phyloP scores from a whole-genome alignment of 2,797 vertebrate species.

The Anguilla marmorata region DNA sequence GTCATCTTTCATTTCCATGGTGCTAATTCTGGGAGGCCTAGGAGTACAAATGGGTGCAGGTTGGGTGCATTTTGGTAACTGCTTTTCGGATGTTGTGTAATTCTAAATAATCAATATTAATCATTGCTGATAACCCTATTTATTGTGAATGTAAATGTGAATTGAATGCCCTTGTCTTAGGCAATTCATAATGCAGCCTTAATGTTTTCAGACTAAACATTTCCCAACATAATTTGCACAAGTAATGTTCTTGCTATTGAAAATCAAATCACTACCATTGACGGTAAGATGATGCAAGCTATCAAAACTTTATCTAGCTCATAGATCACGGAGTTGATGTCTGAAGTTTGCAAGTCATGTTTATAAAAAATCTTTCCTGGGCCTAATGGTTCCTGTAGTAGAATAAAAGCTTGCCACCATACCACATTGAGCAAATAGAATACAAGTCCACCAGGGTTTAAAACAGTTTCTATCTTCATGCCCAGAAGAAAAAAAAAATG shows the following conservation, averaged over 20 bases:
- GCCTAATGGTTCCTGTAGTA: neutral
- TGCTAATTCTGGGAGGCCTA: neutral
- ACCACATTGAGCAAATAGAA: neutral
- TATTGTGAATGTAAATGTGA: neutral
- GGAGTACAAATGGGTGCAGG: neutral
- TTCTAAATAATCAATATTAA: conserved; percentile 14
- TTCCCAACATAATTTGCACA: conserved; percentile 7
- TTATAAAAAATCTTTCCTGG: neutral
- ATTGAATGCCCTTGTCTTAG: neutral
- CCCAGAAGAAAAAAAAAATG: neutral
- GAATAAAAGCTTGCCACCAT: neutral
- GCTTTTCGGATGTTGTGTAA: neutral
- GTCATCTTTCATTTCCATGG: conserved; percentile 48
- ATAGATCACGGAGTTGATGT: neutral
- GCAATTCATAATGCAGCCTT: conserved; percentile 15
- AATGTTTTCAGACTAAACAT: neutral
- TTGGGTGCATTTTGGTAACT: conserved; percentile 7
- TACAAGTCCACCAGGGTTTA: neutral
- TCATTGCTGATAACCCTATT: neutral
- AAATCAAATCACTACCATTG: neutral
- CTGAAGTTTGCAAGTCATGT: neutral
- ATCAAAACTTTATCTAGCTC: neutral
- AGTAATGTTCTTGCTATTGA: neutral
- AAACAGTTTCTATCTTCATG: neutral
- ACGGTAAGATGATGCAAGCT: neutral